phyloP scores from a whole-genome alignment of 1,140 invertebrate species.

The Psix sp. region DNA sequence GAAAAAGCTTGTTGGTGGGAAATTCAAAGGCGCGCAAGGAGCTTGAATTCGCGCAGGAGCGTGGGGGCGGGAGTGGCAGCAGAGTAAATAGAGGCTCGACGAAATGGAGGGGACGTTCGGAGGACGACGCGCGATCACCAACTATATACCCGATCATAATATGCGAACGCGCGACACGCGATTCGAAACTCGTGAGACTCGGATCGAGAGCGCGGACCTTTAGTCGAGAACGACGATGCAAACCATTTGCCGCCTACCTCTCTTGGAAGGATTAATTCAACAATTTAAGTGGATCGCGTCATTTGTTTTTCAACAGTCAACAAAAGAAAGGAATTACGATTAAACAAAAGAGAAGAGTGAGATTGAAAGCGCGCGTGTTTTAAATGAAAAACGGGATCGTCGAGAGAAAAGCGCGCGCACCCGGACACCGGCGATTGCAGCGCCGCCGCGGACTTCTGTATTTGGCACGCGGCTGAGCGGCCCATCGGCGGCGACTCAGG shows the following conservation, averaged over 20 bases:
- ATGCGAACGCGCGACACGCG: constrained; percentile 7
- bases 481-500: background rate
- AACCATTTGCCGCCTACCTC: background rate
- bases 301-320: too few species aligned
- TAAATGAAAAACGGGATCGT: constrained; percentile 6
- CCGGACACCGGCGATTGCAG: constrained; percentile 22
- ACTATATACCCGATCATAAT: constrained; percentile 17
- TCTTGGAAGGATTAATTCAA: too few species aligned
- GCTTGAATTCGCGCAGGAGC: background rate
- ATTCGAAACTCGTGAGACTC: constrained; percentile 2
- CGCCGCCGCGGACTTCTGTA: constrained; percentile 24
- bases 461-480: constrained; percentile 16
- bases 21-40: too few species aligned
- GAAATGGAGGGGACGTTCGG: too few species aligned
- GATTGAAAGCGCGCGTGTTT: background rate
- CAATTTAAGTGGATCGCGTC: too few species aligned
- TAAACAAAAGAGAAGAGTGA: background rate
- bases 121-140: background rate
- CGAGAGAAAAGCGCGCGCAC: constrained; percentile 17
- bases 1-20: too few species aligned
- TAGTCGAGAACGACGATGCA: background rate
- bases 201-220: background rate
- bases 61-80: background rate
- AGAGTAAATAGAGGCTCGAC: too few species aligned
- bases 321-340: background rate